Evolutionary conservation across 2,888 invertebrate species (phyloP).

Genomic region (Catocala sponsa): DNA sequence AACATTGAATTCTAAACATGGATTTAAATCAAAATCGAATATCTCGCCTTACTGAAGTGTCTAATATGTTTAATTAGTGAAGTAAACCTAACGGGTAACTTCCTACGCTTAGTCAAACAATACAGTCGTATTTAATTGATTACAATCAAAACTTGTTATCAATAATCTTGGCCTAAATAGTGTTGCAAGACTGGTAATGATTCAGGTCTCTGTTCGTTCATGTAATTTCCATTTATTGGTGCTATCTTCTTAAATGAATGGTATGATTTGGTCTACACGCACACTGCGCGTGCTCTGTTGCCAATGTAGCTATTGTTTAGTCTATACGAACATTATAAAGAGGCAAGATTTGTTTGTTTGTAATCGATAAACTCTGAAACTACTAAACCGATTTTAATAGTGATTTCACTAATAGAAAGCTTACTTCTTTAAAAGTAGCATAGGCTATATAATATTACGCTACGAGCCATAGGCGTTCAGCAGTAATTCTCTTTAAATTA

Average conservation of each 20-base stretch:
- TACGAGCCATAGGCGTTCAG: no score
- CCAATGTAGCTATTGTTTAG: slow-evolving; percentile 14
- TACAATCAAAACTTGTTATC: slow-evolving; percentile 46
- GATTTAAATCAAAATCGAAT: not conserved
- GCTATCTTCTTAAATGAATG: slow-evolving; percentile 49
- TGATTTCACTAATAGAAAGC: no score
- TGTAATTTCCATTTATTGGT: slow-evolving; percentile 72
- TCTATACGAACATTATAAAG: not conserved
- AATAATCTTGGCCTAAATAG: slow-evolving; percentile 67
- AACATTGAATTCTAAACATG: not conserved
- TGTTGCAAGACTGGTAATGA: slow-evolving; percentile 61
- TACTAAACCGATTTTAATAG: no score
- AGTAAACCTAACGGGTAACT: slow-evolving; percentile 32
- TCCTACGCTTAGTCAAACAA: slow-evolving; percentile 45
- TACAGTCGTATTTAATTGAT: slow-evolving; percentile 43
- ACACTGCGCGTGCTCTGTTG: slow-evolving; percentile 35
- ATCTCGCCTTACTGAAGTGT: not conserved
- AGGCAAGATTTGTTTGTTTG: no score
- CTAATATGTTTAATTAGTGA: slow-evolving; percentile 18
- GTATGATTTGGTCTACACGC: slow-evolving; percentile 28
- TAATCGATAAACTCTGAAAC: no score
- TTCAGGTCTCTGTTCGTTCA: slow-evolving; percentile 67
- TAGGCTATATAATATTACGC: no score
- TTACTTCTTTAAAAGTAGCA: no score
- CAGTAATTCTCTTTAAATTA: no score